Evolutionary conservation across 2,797 vertebrate genomes (phyloP).

Genomic region (Propithecus deckenii): DNA sequence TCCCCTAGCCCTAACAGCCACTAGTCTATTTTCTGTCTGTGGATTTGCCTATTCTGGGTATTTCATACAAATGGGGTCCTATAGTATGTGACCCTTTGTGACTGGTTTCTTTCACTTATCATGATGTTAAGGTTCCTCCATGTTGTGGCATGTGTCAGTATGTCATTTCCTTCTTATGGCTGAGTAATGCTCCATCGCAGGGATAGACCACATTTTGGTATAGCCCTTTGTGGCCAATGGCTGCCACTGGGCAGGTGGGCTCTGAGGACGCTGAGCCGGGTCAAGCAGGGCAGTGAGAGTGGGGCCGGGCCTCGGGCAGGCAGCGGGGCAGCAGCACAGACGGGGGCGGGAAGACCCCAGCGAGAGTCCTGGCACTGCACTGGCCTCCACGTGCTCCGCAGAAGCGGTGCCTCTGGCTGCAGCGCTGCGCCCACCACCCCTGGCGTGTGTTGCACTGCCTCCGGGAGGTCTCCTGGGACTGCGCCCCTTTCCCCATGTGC

Average conservation of each 20-base stretch:
- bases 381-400: background rate
- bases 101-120: background rate
- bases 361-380: too few relatives aligned
- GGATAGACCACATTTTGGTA: background rate
- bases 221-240: background rate
- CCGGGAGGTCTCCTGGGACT: background rate
- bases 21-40: background rate
- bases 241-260: background rate
- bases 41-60: background rate
- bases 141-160: background rate
- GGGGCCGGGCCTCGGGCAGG: background rate
- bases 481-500: background rate
- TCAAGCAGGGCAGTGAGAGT: too few relatives aligned
- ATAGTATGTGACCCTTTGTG: background rate
- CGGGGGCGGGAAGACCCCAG: background rate
- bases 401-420: background rate
- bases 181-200: background rate
- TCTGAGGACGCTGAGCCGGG: background rate
- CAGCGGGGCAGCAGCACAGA: background rate
- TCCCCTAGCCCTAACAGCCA: background rate
- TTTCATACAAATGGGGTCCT: background rate
- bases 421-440: background rate
- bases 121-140: background rate
- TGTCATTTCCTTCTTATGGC: background rate
- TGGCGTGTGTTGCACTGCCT: background rate